These are phyloP conservation scores for Tribolium madens DNA, from an alignment of 1,140 invertebrate species.

Conservation along the genomic window DNA sequence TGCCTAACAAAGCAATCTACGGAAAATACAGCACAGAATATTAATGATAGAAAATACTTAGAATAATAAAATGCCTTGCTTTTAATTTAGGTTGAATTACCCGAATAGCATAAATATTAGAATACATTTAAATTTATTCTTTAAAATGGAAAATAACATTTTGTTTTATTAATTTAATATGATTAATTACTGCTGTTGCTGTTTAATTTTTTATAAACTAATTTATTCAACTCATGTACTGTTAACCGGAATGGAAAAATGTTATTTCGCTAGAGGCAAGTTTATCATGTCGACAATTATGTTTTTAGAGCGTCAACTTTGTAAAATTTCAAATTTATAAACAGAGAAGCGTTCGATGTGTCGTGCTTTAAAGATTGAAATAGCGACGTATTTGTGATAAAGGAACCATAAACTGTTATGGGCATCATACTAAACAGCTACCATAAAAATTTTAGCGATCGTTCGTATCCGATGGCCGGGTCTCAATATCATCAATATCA, in stretches of 20 bases:
- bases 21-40: neutral
- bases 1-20: neutral
- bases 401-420: neutral
- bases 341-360: neutral
- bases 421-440: neutral
- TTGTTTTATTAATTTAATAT: neutral
- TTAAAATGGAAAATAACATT: neutral
- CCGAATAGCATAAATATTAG: neutral
- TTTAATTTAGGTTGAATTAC: neutral
- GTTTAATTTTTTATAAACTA: neutral
- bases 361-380: neutral
- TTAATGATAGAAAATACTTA: neutral
- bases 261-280: neutral
- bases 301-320: neutral
- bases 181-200: neutral
- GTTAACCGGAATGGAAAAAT: neutral
- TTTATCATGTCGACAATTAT: neutral
- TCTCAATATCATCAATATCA: neutral
- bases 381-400: neutral
- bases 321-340: neutral
- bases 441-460: slow-evolving; percentile 12
- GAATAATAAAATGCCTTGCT: neutral
- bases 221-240: neutral
- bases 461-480: neutral
- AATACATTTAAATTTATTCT: neutral